Conservation (phyloP, 2,113 vertebrate genomes). For the Apteryx mantelli region DNA sequence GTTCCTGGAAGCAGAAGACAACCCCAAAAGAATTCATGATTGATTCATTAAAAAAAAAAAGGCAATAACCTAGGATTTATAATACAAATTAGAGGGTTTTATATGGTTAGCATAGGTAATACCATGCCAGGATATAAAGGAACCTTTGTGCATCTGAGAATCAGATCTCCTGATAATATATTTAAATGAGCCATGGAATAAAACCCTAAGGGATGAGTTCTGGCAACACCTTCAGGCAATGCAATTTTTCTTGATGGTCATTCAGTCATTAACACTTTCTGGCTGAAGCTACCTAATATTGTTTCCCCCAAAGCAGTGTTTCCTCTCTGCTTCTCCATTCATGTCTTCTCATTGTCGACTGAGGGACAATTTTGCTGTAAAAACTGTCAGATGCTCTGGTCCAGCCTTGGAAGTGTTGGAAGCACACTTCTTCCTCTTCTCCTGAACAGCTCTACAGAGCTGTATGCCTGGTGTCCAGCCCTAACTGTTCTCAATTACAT, state of each 20-base stretch:
- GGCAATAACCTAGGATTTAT: not conserved
- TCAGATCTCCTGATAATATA: not conserved
- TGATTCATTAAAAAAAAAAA: not conserved
- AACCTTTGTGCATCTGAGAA: not conserved
- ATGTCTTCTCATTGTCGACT: too few relatives aligned
- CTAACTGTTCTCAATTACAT: too few relatives aligned
- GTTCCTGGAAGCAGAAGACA: not conserved
- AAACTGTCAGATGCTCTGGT: not conserved
- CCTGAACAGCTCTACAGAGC: not conserved
- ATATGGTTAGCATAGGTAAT: not conserved
- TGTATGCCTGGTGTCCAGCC: too few relatives aligned
- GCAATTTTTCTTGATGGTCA: not conserved
- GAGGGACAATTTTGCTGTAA: too few relatives aligned
- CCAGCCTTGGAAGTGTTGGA: not conserved
- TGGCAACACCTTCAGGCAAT: not conserved
- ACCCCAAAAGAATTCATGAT: not conserved
- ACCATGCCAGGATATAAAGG: not conserved
- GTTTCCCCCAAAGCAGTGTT: too few relatives aligned
- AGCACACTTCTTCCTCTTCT: not conserved
- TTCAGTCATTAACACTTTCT: not conserved
- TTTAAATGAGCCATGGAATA: not conserved
- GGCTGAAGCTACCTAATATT: too few relatives aligned
- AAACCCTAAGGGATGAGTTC: not conserved
- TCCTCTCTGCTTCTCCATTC: too few relatives aligned
- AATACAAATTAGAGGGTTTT: not conserved